Evolutionary conservation across 92 coral and sea anemone species (phyloP).

Genomic region (Palythoa grandiflora): DNA sequence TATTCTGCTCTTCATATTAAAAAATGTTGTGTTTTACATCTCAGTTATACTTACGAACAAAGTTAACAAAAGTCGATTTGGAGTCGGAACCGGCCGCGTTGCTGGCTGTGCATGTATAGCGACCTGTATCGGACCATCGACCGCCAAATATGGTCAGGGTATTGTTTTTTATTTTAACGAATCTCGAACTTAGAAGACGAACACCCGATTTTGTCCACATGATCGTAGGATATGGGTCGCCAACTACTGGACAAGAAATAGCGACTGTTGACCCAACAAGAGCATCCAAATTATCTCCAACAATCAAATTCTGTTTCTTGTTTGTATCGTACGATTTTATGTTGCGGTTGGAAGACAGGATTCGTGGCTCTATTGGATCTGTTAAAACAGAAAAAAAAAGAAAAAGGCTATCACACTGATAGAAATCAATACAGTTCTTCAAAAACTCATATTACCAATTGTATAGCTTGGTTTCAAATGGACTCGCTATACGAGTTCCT

Average conservation of each 20-base stretch:
- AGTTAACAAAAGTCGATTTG: slow-evolving; percentile 65
- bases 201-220: slow-evolving; percentile 82
- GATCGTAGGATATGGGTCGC: slow-evolving; percentile 83
- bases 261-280: slow-evolving; percentile 78
- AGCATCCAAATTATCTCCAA: slow-evolving; percentile 83
- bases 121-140: slow-evolving; percentile 76
- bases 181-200: slow-evolving; percentile 30
- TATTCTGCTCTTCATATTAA: no score
- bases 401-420: neutral
- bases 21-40: neutral
- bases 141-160: slow-evolving; percentile 64
- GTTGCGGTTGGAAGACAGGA: slow-evolving; percentile 70
- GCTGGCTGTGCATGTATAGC: slow-evolving; percentile 79
- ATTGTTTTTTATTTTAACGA: slow-evolving; percentile 54
- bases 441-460: no score
- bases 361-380: slow-evolving; percentile 88
- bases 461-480: no score
- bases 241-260: slow-evolving; percentile 78
- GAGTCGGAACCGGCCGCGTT: slow-evolving; percentile 87
- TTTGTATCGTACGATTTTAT: slow-evolving; percentile 67
- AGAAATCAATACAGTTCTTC: no score
- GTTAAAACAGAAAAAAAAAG: neutral
- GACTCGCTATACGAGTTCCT: no score
- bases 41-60: slow-evolving; percentile 68
- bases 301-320: slow-evolving; percentile 50